Evolutionary conservation across 2,888 invertebrate species (phyloP).

Genomic region (Habroteleia sp.): DNA sequence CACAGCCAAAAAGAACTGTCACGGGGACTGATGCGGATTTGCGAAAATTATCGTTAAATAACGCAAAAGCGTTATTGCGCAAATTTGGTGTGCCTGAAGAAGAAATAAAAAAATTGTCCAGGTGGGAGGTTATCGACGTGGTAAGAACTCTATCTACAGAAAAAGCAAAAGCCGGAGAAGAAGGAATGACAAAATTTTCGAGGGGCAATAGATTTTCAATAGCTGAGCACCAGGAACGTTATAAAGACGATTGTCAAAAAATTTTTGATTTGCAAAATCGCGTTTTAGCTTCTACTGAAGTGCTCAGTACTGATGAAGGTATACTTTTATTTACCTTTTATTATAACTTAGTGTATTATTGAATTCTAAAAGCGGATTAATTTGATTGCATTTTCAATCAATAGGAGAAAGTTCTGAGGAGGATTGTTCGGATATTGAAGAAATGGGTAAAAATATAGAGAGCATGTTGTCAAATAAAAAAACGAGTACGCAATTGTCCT

Average conservation of each 20-base stretch:
- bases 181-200: conserved; percentile 99
- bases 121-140: conserved; percentile 99
- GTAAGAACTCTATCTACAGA: conserved; percentile 98
- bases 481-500: conserved; percentile 94
- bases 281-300: conserved; percentile 94
- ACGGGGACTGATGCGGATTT: conserved; percentile 1
- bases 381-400: too few species aligned
- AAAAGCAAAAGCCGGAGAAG: conserved; percentile 98
- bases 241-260: conserved; percentile 99
- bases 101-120: conserved; percentile 94
- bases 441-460: conserved; percentile 98
- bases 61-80: conserved; percentile 96
- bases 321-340: too few species aligned
- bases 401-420: conserved; percentile 91
- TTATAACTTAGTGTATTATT: too few species aligned
- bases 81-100: conserved; percentile 99
- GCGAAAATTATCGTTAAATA: conserved; percentile 87
- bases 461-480: conserved; percentile 98
- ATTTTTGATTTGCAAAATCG: conserved; percentile 99
- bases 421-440: conserved; percentile 97
- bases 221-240: conserved; percentile 98
- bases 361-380: too few species aligned
- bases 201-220: conserved; percentile 98
- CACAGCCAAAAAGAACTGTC: conserved; percentile 83
- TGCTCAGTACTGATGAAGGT: conserved; percentile 97